These are phyloP conservation scores for Drosophila vallismaia DNA, from an alignment of 2,888 invertebrate genomes.

Conservation along the genomic window DNA sequence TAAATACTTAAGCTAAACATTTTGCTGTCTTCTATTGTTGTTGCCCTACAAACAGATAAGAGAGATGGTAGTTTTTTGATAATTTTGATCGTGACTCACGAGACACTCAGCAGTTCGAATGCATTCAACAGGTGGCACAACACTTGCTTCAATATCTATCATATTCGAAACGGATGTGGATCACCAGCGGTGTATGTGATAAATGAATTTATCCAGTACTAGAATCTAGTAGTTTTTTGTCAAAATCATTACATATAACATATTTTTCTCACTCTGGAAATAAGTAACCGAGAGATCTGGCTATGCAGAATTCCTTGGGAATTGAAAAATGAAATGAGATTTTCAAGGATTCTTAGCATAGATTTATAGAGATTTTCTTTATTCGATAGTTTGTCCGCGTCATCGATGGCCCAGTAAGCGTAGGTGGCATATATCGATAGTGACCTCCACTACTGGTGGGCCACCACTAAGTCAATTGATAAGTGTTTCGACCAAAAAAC, in stretches of 20 bases:
- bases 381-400: neutral
- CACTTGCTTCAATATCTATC: no score
- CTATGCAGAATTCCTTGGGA: neutral
- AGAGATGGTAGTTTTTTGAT: neutral
- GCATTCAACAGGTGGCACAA: neutral
- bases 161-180: neutral
- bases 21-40: neutral
- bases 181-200: neutral
- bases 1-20: neutral
- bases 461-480: slow-evolving; percentile 21
- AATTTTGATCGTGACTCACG: neutral
- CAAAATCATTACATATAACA: neutral
- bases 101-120: neutral
- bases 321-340: neutral
- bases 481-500: slow-evolving; percentile 22
- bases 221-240: neutral
- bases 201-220: neutral
- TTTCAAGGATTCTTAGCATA: neutral
- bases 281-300: neutral
- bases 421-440: slow-evolving; percentile 3
- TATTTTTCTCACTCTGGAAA: neutral
- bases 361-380: neutral
- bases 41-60: neutral
- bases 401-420: slow-evolving; percentile 1
- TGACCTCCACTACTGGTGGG: neutral